Percentiles rank a stretch among this genome's conserved stretches.
phyloP scores from a whole-genome alignment of 2,888 invertebrate genomes.

The Taphrorychus bicolor region DNA sequence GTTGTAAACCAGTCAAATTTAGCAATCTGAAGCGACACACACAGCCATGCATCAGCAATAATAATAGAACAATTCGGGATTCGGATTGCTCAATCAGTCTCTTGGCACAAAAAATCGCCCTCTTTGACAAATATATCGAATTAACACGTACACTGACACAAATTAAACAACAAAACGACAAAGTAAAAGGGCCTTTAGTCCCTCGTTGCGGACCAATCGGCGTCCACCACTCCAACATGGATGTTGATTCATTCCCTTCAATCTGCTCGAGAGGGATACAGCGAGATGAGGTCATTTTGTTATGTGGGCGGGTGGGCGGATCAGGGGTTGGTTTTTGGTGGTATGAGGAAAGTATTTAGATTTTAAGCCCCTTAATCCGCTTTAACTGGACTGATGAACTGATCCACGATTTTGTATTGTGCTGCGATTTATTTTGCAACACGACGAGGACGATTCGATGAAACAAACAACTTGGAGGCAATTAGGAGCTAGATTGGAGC shows the following conservation, averaged over 20 bases:
- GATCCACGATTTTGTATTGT: too few species aligned
- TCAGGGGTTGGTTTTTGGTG: slow-evolving; percentile 28
- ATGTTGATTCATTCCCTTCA: slow-evolving; percentile 56
- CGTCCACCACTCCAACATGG: slow-evolving; percentile 49
- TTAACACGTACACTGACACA: slow-evolving; percentile 26
- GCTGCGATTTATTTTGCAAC: too few species aligned
- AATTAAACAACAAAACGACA: slow-evolving; percentile 33
- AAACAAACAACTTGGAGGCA: too few species aligned
- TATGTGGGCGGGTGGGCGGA: slow-evolving; percentile 44
- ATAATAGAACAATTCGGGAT: too few species aligned
- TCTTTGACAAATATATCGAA: slow-evolving; percentile 15
- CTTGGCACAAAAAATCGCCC: slow-evolving; percentile 9
- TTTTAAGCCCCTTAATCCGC: slow-evolving; percentile 24
- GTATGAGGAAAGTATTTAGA: slow-evolving; percentile 34
- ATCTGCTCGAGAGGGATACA: slow-evolving; percentile 54
- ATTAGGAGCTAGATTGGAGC: background rate
- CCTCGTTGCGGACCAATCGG: slow-evolving; percentile 52
- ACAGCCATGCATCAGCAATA: too few species aligned
- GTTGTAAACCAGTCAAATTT: slow-evolving; percentile 20
- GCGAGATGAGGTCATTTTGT: slow-evolving; percentile 56
- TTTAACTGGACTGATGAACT: background rate
- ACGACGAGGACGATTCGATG: too few species aligned
- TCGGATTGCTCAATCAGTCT: background rate
- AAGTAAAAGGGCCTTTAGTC: slow-evolving; percentile 22
- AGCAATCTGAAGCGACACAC: too few species aligned